phyloP scores from a whole-genome alignment of 2,888 invertebrate genomes.

The Epinotia nisella region DNA sequence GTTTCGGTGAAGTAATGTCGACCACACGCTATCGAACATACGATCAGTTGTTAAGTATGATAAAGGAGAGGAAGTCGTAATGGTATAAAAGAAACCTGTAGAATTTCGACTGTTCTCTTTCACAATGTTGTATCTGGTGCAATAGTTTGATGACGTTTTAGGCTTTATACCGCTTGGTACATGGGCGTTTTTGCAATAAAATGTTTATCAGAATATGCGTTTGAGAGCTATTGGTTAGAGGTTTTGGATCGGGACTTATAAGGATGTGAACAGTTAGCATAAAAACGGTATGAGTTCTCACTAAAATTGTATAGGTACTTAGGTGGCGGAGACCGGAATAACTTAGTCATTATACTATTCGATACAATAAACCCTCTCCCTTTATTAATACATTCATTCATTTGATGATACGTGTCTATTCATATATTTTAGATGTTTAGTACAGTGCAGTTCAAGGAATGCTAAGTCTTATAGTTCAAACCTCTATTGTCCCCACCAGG shows the following conservation, averaged over 20 bases:
- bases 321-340: too few species aligned
- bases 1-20: slow-evolving; percentile 30
- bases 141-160: neutral
- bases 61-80: slow-evolving; percentile 32
- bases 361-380: too few species aligned
- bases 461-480: too few species aligned
- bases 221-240: neutral
- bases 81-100: slow-evolving; percentile 25
- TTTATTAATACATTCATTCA: too few species aligned
- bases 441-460: too few species aligned
- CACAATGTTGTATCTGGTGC: slow-evolving; percentile 2
- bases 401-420: too few species aligned
- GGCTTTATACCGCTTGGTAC: neutral
- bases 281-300: slow-evolving; percentile 7
- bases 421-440: too few species aligned
- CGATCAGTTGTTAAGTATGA: slow-evolving; percentile 20
- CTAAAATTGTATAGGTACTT: too few species aligned
- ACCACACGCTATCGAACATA: slow-evolving; percentile 30
- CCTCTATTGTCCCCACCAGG: too few species aligned
- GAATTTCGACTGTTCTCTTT: slow-evolving; percentile 22
- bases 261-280: neutral
- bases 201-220: neutral
- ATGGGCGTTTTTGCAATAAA: neutral
- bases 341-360: too few species aligned
- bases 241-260: neutral